Evolutionary conservation across 2,113 vertebrate species (phyloP).

Genomic region (Chlorodrepanis virens): DNA sequence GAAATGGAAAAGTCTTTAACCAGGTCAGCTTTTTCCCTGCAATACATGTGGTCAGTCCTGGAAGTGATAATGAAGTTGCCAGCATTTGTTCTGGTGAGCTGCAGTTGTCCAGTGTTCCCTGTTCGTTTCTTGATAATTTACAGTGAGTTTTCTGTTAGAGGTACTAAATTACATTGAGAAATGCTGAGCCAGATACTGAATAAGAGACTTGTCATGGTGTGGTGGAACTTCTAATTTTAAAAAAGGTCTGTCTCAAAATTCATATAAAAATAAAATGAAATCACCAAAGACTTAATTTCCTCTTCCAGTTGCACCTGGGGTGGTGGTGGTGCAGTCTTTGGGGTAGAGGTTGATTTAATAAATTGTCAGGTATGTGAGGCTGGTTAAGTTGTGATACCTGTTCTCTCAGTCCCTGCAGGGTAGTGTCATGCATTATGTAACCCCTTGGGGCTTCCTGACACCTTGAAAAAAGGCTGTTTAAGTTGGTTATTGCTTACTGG

Average conservation of each 20-base stretch:
- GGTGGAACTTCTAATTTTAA: neutral
- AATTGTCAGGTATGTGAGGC: neutral
- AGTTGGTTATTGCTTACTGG: neutral
- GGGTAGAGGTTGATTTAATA: neutral
- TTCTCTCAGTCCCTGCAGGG: rapidly evolving
- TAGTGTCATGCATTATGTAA: neutral
- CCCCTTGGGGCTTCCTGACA: neutral
- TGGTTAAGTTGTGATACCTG: neutral
- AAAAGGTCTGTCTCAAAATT: neutral
- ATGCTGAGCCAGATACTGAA: neutral
- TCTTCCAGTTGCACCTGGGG: neutral
- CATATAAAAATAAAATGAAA: neutral
- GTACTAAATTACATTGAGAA: neutral
- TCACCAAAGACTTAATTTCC: neutral
- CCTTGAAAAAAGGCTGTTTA: neutral
- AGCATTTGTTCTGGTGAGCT: rapidly evolving
- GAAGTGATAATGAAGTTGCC: neutral
- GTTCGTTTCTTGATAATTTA: neutral
- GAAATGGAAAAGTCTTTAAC: slow-evolving; percentile 30
- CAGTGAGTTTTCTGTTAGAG: neutral
- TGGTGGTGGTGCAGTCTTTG: neutral
- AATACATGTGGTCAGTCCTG: neutral
- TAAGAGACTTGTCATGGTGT: rapidly evolving
- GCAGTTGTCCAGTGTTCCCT: neutral
- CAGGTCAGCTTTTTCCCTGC: neutral